Base-by-base conservation (phyloP, 2,113 vertebrate species). In the Canis aureus region DNA sequence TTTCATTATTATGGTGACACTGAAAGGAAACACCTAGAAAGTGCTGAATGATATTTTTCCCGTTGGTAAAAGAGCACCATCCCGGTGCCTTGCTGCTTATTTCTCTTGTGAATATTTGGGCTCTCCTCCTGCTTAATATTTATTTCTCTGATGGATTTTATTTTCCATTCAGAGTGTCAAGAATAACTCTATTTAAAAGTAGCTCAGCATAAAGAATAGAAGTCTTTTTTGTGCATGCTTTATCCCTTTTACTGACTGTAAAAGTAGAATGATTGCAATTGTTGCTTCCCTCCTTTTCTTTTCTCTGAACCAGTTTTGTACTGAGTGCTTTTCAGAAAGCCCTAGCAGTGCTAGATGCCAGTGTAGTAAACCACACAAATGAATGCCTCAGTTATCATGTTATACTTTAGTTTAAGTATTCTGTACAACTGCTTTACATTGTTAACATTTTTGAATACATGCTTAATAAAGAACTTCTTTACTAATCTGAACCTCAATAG, bases 71-170 rank as follows among this genome's bases (percentile, higher is more conserved):
- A 57, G 29, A 59, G 57, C 73, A n/a, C 16, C 76, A 53, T 35
- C 55, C 11, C 3, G 57, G 1, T 20, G 67, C 43, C 55, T 76
- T 38, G 20, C 55, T 81, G 25, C 57, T 89, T 76, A 8, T 59
- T 60, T 96, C 64, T 78, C 69, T 85, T 29, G n/a, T 89, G 84
- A 76, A 4, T 95, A 62, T 86, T 62, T 67, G 86, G 83, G 66
- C 25, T 94, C 25, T 95, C n/a, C 22, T 95, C 53, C 89, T 92
- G 55, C n/a, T 82, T 91, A 96, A 89, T 95, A 97, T 85, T 92
- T 97, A 88, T 97, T 89, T 49, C 35, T 86, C 74, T 71, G 76
- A 78, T 82, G 89, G 51, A 86, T 89, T 95, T 93, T 94, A 82
- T 51, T 97, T 96, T 96, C 89, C 32, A 82, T 67, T 9, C 23